Conservation (phyloP, 1,140 invertebrate species). For the Temnothorax curvispinosus region DNA sequence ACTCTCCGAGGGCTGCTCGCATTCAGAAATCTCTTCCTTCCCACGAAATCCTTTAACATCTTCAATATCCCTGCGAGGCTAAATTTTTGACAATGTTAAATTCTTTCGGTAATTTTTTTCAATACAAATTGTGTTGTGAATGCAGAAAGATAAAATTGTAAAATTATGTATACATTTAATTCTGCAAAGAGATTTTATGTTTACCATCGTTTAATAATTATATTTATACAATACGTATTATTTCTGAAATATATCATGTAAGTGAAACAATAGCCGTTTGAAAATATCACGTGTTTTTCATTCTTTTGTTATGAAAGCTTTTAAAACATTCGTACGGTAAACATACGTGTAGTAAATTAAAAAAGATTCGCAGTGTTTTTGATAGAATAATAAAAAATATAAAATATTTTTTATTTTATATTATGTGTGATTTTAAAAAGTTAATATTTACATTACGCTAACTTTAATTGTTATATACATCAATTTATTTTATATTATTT, state of each 20-base stretch:
- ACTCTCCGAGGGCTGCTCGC: background rate
- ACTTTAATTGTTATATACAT: background rate
- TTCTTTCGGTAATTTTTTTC: background rate
- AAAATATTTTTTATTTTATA: background rate
- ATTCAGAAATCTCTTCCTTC: background rate
- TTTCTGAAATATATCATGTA: background rate
- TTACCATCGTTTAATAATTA: background rate
- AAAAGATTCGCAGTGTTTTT: conserved; percentile 6
- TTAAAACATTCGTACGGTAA: background rate
- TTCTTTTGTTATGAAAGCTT: background rate
- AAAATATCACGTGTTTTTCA: background rate
- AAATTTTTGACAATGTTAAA: background rate
- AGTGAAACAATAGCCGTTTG: background rate
- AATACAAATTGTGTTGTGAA: background rate
- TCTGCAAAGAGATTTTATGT: background rate
- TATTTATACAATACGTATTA: background rate
- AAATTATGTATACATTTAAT: background rate
- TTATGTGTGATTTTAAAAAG: background rate
- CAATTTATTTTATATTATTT: background rate
- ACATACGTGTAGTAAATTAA: background rate
- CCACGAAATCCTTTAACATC: background rate
- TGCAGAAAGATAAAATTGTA: background rate
- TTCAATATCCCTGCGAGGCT: background rate
- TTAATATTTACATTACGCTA: background rate
- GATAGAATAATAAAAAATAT: background rate